Base-by-base conservation (phyloP, 2,113 vertebrate species). In the Peromyscus maniculatus region DNA sequence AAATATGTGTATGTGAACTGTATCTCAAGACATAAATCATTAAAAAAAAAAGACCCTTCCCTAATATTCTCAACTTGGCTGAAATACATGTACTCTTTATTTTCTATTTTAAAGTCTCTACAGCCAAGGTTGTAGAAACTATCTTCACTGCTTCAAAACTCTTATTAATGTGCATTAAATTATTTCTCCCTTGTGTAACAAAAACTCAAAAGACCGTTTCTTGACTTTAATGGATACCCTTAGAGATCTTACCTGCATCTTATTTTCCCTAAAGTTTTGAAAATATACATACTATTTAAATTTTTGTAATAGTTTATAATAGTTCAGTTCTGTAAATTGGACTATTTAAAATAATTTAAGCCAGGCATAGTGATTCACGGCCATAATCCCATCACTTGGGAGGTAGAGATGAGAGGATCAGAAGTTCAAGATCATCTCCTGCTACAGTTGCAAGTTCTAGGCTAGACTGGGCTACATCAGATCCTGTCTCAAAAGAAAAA, bases 251-350 rank as follows among this genome's bases (percentile, higher is more conserved):
- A 87, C 87, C 46, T 87, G 66, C 62, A 87, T 72, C 43, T 82
- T 78, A 94, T 93, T 93, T 75, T 69, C 89, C 46, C 78, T 89
- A 79, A 87, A 21, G 72, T 21, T 95, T 49, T 89, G 49, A 75
- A 83, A 67, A 94, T 28, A 93, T 62, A 90, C 39, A 93, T 72
- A 93, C 15, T 66, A 33, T 74, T 71, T 16, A 82, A 87, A 82
- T 66, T 93, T 94, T 91, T 69, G 62, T 28, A 79, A 89, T 46
- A 91, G 36, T 94, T 91, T 69, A 71, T 28, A 79, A 89, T 46
- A 91, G 43, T 86, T 83, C 36, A 90, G 28, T 62, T 96, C 24
- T 95, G 3, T 87, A 94, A 96, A 77, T 26, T 87, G 21, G 7
- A 26, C 59, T 82, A 66, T 71, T 94, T 91, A 84, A 39, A 93